Base-by-base conservation (phyloP, 2,113 vertebrate species). In the Rhea americana region DNA sequence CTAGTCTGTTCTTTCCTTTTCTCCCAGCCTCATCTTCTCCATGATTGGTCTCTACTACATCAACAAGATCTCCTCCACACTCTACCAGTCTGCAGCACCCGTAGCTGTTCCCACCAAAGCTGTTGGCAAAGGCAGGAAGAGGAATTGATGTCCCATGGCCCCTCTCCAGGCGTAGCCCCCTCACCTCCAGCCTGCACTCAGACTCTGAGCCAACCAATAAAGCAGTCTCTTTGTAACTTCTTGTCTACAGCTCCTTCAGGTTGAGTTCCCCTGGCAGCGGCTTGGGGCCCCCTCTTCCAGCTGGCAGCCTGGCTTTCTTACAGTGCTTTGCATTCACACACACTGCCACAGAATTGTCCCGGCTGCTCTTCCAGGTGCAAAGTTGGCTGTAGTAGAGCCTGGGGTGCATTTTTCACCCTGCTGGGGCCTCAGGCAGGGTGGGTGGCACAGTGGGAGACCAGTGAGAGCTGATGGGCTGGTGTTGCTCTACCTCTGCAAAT, bases 21-120 rank as follows among this genome's bases (percentile, higher is more conserved):
- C 13, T 56, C 0, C 0, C 51, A 99, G 99, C 95, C 97, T 99
- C 92, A 99, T 99, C 81, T 99, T 99, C 96, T 99, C 99, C 67
- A 98, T 99, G 96, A 97, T 99, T 0, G 98, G 98, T 5, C 95
- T 99, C 56, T 99, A 99, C 95, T 99, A 99, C 97, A 99, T 99
- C 98, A 99, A 99, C 98, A 99, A 99, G 97, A 98, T 99, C 75
- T 99, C 99, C 4, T 98, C 99, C 1, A 98, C 98, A 2, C 98
- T 99, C 63, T 99, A 99, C 96, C 99, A 99, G 96, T 98, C 98
- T 0, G 82, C 98, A 2, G 97, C 93, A 0, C 98, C 98, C 0
- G 53, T 97, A 0, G 82, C 96, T 19, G 94, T 96, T 6, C 98
- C 98, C 0, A 77, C 98, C 90, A 99, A 99, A 95, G 91, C 98